phyloP scores from a whole-genome alignment of 2,113 vertebrate species.

The Rhineura floridana region DNA sequence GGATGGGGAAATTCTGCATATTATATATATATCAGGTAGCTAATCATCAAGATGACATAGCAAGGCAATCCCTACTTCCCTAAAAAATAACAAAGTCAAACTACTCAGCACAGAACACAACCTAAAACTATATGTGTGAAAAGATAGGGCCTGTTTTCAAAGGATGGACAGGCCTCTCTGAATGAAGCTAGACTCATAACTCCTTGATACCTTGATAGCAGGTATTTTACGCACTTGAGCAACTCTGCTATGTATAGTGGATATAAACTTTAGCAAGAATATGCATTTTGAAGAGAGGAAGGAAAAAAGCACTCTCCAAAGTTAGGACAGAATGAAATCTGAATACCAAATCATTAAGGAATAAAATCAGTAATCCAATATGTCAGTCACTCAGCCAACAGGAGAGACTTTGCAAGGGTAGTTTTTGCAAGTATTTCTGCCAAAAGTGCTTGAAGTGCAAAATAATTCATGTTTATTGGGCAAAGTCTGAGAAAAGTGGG shows the following conservation, averaged over 20 bases:
- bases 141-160: not conserved
- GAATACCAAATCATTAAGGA: not conserved
- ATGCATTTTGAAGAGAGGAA: not conserved
- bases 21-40: too few relatives aligned
- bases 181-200: not conserved
- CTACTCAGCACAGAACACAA: not conserved
- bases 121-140: not conserved
- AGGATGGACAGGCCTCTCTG: not conserved
- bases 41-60: not conserved
- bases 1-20: too few relatives aligned
- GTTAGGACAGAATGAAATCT: not conserved
- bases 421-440: constrained; percentile 18
- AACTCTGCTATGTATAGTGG: fast-evolving
- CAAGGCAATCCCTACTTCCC: fast-evolving
- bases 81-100: not conserved
- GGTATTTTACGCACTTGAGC: not conserved
- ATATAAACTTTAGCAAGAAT: not conserved
- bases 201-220: fast-evolving
- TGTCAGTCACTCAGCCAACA: not conserved
- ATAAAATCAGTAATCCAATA: not conserved
- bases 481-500: not conserved
- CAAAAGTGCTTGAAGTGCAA: constrained; percentile 18
- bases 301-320: not conserved
- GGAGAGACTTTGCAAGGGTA: constrained; percentile 30
- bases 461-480: constrained; percentile 37